Percentiles rank a stretch among this genome's conserved stretches.
These are phyloP conservation scores for Pollimyrus isidori DNA, from an alignment of 2,113 vertebrate species.

Conservation along the genomic window DNA sequence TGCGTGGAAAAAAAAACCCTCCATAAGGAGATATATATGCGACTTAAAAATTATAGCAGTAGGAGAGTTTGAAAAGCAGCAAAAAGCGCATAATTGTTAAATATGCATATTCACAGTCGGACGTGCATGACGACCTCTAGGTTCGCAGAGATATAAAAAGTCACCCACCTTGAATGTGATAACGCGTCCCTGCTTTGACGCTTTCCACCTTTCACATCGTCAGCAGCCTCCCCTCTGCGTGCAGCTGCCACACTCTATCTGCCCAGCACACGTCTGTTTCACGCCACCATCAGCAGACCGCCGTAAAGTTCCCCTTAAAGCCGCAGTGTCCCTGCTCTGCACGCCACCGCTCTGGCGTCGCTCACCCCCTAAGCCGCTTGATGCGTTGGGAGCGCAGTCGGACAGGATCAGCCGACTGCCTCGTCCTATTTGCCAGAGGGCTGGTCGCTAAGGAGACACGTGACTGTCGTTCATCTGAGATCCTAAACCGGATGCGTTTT, in stretches of 20 bases:
- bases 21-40: background rate
- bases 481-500: background rate
- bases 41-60: background rate
- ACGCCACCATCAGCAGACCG: constrained; percentile 46
- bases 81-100: background rate
- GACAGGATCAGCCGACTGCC: constrained; percentile 28
- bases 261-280: constrained; percentile 40
- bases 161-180: background rate
- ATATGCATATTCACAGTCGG: background rate
- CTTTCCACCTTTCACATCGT: background rate
- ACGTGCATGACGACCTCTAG: background rate
- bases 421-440: constrained; percentile 1
- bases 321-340: constrained; percentile 33
- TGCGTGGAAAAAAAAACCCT: constrained; percentile 32
- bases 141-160: background rate
- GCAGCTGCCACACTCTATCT: background rate
- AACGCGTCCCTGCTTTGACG: background rate
- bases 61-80: background rate
- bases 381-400: constrained; percentile 37
- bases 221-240: background rate
- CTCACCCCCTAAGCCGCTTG: constrained; percentile 47
- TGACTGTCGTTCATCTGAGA: background rate
- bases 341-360: background rate
- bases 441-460: background rate
- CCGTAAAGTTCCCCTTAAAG: constrained; percentile 73